Conservation (phyloP, 2,888 invertebrate genomes). For the Rhagonycha lutea region DNA sequence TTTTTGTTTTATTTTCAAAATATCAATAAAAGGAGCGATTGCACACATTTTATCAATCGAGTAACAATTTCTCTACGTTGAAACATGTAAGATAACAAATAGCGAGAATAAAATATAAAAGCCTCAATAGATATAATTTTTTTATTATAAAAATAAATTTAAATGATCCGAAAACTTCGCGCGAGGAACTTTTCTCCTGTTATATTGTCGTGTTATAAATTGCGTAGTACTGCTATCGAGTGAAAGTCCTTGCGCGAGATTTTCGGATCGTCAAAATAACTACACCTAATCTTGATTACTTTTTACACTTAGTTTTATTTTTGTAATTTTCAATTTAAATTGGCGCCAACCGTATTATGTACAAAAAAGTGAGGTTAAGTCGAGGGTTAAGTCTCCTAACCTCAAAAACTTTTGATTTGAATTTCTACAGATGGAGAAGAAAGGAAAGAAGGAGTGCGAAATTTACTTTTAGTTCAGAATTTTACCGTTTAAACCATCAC, state of each 20-base stretch:
- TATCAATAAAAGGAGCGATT: not conserved
- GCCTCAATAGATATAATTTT: slow-evolving; percentile 12
- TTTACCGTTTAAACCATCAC: not conserved
- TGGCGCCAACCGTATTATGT: not conserved
- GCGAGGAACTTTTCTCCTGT: not conserved
- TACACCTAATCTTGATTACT: slow-evolving; percentile 15
- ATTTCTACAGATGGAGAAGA: not conserved
- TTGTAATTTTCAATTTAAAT: not conserved
- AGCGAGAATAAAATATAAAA: slow-evolving; percentile 22
- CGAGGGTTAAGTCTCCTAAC: too few relatives aligned
- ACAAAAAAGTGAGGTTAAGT: not conserved
- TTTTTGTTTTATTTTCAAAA: not conserved
- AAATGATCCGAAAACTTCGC: not conserved
- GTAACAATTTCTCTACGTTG: not conserved
- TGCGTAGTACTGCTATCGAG: not conserved
- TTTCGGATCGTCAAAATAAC: slow-evolving; percentile 11
- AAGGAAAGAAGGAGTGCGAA: not conserved
- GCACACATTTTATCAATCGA: slow-evolving; percentile 1
- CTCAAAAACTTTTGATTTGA: not conserved
- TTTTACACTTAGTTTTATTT: slow-evolving; percentile 3
- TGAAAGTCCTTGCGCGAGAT: slow-evolving; percentile 1
- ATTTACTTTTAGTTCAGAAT: not conserved
- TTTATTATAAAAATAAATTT: slow-evolving; percentile 28
- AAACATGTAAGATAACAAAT: slow-evolving; percentile 8
- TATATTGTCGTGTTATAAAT: not conserved